Base-by-base conservation (phyloP, 1,140 invertebrate genomes). In the Hyles vespertilio region DNA sequence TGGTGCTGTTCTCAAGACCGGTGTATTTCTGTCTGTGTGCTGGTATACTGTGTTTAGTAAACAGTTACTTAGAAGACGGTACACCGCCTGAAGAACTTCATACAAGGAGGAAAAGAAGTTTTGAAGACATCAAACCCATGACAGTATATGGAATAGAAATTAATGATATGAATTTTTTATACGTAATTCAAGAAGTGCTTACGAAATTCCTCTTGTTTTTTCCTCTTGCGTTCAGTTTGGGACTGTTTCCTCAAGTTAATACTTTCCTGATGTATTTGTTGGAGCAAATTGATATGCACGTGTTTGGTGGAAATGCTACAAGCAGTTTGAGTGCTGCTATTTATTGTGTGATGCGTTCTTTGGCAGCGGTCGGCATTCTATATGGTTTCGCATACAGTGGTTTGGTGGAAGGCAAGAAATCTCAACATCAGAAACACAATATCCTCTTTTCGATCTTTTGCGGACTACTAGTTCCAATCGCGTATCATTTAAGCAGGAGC, bases 261-360 rank as follows among this genome's bases (percentile, higher is more conserved):
- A 99, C 98, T 1, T 98, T 99, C 82, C 81, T 95, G 3, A 97
- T 99, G 95, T 98, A 98, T 84, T 82, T 98, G 8, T 91, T 98
- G 63, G 98, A 99, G 87, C 98, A 99, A 89, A 90, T 98, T 10
- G 98, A 99, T 74, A 99, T 99, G 90, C 97, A 99, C 88, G 77
- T 98, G 1, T 99, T 99, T 89, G 98, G 98, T 32, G 98, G 98
- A 3, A 99, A 97, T 81, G 98, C 97, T 0, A 96, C 96, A 5
- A 97, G 96, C 22, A 96, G 97, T 88, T 88, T 99, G 0, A 90
- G 93, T 5, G 95, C 96, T 34, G 95, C 97, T 0, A 89, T 97
- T 8, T 98, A 98, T 81, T 96, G 95, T 81, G 86, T 99, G 0
- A 87, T 94, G 11, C 92, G 97, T 52, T 98, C 97, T 65, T 71